These are phyloP conservation scores for Sterna hirundo DNA, from an alignment of 2,113 vertebrate genomes.

Conservation along the genomic window DNA sequence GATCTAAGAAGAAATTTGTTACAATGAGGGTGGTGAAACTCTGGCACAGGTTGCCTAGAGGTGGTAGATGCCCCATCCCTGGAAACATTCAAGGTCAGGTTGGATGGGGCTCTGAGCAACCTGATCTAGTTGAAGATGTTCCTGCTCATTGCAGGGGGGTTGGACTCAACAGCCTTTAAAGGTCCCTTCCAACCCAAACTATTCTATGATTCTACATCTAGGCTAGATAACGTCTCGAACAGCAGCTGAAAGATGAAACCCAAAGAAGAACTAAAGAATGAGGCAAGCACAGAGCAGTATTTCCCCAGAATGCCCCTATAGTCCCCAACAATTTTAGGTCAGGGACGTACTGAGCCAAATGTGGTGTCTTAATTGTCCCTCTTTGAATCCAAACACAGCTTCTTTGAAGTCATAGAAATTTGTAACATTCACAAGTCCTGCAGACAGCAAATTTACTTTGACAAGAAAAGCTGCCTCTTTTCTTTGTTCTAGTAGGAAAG, in stretches of 20 bases:
- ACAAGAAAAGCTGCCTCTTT: neutral
- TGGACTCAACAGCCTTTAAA: neutral
- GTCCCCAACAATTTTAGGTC: neutral
- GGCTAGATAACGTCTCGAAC: fast-evolving
- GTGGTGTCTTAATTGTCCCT: no score
- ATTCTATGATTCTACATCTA: neutral
- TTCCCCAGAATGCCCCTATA: neutral
- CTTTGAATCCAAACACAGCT: neutral
- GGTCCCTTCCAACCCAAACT: neutral
- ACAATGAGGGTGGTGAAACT: neutral
- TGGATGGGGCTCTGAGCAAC: neutral
- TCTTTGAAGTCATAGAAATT: neutral
- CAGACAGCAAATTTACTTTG: neutral
- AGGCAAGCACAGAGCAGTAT: neutral
- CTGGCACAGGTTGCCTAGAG: neutral
- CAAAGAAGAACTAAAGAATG: neutral
- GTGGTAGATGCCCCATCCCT: neutral
- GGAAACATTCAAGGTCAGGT: neutral
- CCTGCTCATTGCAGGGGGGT: neutral
- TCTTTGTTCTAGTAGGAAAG: neutral
- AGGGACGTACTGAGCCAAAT: neutral
- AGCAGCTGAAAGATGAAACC: neutral
- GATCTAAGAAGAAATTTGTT: neutral
- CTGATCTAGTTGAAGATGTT: neutral
- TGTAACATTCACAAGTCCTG: neutral